A percentile compares a stretch with the other conserved stretches of the same genome.
Conservation (phyloP, 2,113 vertebrate genomes). For the Mugil cephalus region DNA sequence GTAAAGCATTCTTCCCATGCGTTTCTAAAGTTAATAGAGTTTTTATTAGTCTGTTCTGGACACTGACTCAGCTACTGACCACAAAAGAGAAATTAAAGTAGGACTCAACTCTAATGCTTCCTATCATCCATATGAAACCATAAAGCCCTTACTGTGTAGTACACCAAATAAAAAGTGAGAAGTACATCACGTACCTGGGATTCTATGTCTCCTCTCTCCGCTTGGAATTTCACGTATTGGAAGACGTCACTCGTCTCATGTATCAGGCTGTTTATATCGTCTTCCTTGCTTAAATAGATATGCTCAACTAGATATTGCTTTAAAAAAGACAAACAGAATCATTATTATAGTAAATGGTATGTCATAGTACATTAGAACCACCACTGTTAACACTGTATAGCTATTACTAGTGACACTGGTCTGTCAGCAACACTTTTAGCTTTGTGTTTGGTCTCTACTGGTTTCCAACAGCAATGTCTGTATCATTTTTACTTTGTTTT, state of each 20-base stretch:
- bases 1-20: conserved; percentile 89
- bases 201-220: conserved; percentile 87
- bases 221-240: conserved; percentile 90
- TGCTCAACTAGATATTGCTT: conserved; percentile 88
- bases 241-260: conserved; percentile 87
- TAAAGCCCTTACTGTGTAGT: neutral
- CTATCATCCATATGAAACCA: neutral
- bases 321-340: conserved; percentile 18
- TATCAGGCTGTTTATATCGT: conserved; percentile 84
- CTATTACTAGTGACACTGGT: too few relatives aligned
- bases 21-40: conserved; percentile 82
- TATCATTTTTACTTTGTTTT: neutral
- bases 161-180: neutral
- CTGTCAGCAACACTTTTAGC: neutral
- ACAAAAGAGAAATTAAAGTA: conserved; percentile 8
- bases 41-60: conserved; percentile 36
- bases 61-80: conserved; percentile 6
- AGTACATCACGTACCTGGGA: conserved; percentile 85
- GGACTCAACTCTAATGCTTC: neutral
- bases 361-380: neutral
- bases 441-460: neutral
- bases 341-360: neutral
- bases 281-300: conserved; percentile 86
- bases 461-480: neutral
- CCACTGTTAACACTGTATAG: neutral